Conservation (phyloP, 1,140 invertebrate genomes). For the Macrobrachium nipponense region DNA sequence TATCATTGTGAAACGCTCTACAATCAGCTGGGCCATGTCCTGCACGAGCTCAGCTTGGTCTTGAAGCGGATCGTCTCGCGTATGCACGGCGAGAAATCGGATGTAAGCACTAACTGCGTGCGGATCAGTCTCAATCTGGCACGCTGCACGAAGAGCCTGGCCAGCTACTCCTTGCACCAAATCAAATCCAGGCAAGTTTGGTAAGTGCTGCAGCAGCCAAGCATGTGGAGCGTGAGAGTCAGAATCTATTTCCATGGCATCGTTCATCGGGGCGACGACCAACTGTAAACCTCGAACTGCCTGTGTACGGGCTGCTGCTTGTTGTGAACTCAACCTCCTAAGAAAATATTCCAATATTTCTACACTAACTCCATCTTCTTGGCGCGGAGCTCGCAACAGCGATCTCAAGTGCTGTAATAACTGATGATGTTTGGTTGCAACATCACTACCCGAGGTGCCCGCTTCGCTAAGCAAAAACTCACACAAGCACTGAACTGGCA, state of each 20-base stretch:
- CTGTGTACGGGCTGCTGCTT: constrained; percentile 80
- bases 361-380: constrained; percentile 70
- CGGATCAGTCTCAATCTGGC: constrained; percentile 91
- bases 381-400: constrained; percentile 71
- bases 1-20: constrained; percentile 91
- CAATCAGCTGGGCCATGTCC: constrained; percentile 91
- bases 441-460: constrained; percentile 67
- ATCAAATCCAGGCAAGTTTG: constrained; percentile 67
- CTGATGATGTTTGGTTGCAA: constrained; percentile 80
- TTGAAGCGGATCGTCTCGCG: constrained; percentile 75
- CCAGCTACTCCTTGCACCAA: constrained; percentile 69
- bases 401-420: constrained; percentile 80
- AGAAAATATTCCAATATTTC: constrained; percentile 95
- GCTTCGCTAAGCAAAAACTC: constrained; percentile 88
- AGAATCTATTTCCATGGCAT: constrained; percentile 67
- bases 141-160: constrained; percentile 80
- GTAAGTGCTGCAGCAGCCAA: constrained; percentile 83
- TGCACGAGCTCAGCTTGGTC: constrained; percentile 70
- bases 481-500: constrained; percentile 96
- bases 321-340: constrained; percentile 84
- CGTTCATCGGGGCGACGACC: constrained; percentile 72
- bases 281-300: constrained; percentile 81
- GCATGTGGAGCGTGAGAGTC: constrained; percentile 67
- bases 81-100: constrained; percentile 83
- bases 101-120: constrained; percentile 89